These are phyloP conservation scores for Chrysemys picta DNA, from an alignment of 2,113 vertebrate species.

Conservation along the genomic window DNA sequence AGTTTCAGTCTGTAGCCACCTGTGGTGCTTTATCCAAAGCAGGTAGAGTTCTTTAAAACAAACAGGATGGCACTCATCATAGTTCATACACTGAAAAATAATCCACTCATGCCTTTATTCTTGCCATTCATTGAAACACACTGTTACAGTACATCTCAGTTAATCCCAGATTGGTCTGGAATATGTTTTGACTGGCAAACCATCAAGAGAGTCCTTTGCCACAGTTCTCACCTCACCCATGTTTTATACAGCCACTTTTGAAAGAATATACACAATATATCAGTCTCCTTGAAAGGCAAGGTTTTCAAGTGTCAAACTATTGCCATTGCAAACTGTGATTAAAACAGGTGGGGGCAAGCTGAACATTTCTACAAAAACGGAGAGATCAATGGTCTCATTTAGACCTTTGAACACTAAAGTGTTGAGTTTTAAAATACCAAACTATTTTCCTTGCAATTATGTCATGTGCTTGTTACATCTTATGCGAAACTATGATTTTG, in stretches of 20 bases:
- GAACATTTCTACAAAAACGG: background rate
- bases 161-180: background rate
- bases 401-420: conserved; percentile 1
- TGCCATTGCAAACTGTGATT: conserved; percentile 45
- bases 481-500: background rate
- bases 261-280: background rate
- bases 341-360: background rate
- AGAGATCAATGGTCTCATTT: conserved; percentile 38
- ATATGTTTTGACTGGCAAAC: conserved; percentile 29
- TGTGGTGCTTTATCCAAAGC: background rate
- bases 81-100: background rate
- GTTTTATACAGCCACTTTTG: background rate
- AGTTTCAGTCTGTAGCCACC: background rate
- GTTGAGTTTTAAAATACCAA: conserved; percentile 38
- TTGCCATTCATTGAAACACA: rapidly evolving
- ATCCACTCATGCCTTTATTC: background rate
- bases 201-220: background rate
- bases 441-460: conserved; percentile 56
- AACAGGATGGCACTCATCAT: rapidly evolving
- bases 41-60: background rate
- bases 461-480: background rate
- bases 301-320: conserved; percentile 31
- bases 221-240: conserved; percentile 12
- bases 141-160: background rate
- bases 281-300: conserved; percentile 27